Evolutionary conservation across 2,888 invertebrate species (phyloP).

Genomic region (Phoronis australis): DNA sequence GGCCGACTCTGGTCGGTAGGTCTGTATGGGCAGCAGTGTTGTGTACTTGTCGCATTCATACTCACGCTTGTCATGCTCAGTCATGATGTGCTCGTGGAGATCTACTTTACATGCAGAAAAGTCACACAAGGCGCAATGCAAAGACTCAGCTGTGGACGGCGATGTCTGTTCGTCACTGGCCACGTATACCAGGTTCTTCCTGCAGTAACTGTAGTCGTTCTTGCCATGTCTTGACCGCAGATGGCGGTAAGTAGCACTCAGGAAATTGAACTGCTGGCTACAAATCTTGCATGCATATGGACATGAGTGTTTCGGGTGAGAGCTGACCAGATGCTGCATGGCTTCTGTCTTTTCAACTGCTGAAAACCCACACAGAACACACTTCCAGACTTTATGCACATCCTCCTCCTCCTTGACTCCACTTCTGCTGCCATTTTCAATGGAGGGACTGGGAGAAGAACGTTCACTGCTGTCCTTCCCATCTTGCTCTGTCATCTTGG

Average conservation of each 20-base stretch:
- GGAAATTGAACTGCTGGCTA: slow-evolving; percentile 49
- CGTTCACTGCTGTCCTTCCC: not conserved
- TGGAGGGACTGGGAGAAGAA: not conserved
- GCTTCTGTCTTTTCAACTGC: not conserved
- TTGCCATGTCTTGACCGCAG: slow-evolving; percentile 27
- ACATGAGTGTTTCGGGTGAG: slow-evolving; percentile 1
- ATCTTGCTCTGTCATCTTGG: not conserved
- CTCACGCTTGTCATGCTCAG: too few relatives aligned
- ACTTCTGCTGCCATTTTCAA: not conserved
- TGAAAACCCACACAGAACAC: not conserved
- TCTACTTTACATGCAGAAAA: too few relatives aligned
- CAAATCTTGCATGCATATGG: slow-evolving; percentile 43
- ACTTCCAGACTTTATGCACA: not conserved
- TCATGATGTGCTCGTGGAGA: too few relatives aligned
- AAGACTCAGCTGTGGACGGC: not conserved
- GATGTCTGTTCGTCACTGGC: not conserved
- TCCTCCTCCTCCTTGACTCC: not conserved
- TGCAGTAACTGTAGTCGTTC: slow-evolving; percentile 18
- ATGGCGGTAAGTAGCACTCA: slow-evolving; percentile 49
- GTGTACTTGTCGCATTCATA: too few relatives aligned
- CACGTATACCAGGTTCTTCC: not conserved
- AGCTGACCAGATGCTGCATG: not conserved
- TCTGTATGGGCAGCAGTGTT: not conserved
- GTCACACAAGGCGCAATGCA: too few relatives aligned
- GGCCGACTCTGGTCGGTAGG: too few relatives aligned